A percentile compares a stretch with the other conserved stretches of the same genome.
Evolutionary conservation across 2,113 vertebrate genomes (phyloP).

Genomic region (Neolamprologus devosi): DNA sequence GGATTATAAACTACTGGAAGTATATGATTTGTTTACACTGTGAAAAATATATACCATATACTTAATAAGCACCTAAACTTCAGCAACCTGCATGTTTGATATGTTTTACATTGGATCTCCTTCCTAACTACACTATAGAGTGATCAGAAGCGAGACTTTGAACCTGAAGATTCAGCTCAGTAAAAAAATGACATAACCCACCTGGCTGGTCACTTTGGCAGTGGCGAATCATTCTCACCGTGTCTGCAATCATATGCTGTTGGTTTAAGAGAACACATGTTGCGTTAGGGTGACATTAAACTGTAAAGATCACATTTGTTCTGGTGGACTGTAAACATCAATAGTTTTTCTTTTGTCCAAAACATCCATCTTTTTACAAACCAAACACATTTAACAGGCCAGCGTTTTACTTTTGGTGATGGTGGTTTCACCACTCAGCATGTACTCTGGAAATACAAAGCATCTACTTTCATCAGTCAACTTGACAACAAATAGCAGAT

Average conservation of each 20-base stretch:
- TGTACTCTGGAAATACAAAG: not conserved
- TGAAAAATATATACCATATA: not conserved
- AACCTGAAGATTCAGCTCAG: not conserved
- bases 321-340: not conserved
- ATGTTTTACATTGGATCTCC: not conserved
- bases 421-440: not conserved
- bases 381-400: not conserved
- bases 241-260: slow-evolving; percentile 96
- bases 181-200: slow-evolving; percentile 35
- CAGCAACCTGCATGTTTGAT: not conserved
- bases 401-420: not conserved
- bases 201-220: slow-evolving; percentile 92
- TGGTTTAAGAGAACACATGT: not conserved
- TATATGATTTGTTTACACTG: not conserved
- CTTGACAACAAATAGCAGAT: not conserved
- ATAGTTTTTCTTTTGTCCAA: not conserved
- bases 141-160: not conserved
- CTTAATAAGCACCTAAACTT: not conserved
- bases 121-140: not conserved
- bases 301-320: not conserved
- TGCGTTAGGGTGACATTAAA: not conserved
- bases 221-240: slow-evolving; percentile 89
- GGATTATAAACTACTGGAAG: not conserved
- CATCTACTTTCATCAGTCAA: not conserved
- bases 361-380: not conserved